phyloP scores from a whole-genome alignment of 2,797 vertebrate genomes.

The Pseudochirops corinnae region DNA sequence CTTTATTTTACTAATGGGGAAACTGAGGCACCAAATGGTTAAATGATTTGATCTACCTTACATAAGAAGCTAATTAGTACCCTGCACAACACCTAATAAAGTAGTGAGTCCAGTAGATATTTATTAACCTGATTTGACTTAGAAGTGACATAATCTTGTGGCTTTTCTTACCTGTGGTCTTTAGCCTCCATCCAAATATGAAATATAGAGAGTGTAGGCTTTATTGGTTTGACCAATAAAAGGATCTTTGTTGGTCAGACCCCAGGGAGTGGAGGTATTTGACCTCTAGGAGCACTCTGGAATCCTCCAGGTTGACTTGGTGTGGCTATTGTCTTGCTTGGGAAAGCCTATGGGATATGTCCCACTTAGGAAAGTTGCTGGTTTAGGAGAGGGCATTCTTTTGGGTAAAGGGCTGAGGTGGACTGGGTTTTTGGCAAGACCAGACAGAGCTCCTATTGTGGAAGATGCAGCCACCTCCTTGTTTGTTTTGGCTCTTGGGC shows the following conservation, averaged over 20 bases:
- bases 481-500: slow-evolving; percentile 63
- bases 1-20: neutral
- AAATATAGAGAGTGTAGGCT: neutral
- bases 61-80: neutral
- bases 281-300: neutral
- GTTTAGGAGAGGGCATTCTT: slow-evolving; percentile 32
- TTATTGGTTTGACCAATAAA: neutral
- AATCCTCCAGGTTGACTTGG: neutral
- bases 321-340: slow-evolving; percentile 5
- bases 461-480: neutral
- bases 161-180: slow-evolving; percentile 44
- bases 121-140: slow-evolving; percentile 51
- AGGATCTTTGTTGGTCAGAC: neutral
- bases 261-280: neutral
- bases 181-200: slow-evolving; percentile 8
- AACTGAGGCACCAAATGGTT: neutral
- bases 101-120: neutral
- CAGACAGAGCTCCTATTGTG: slow-evolving; percentile 20
- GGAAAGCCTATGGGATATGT: slow-evolving; percentile 50
- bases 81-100: neutral
- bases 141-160: slow-evolving; percentile 12
- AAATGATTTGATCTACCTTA: slow-evolving; percentile 2
- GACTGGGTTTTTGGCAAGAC: slow-evolving; percentile 49
- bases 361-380: slow-evolving; percentile 30
- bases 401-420: slow-evolving; percentile 53